phyloP scores from a whole-genome alignment of 2,797 vertebrate genomes.

The Enteromius treurensis region DNA sequence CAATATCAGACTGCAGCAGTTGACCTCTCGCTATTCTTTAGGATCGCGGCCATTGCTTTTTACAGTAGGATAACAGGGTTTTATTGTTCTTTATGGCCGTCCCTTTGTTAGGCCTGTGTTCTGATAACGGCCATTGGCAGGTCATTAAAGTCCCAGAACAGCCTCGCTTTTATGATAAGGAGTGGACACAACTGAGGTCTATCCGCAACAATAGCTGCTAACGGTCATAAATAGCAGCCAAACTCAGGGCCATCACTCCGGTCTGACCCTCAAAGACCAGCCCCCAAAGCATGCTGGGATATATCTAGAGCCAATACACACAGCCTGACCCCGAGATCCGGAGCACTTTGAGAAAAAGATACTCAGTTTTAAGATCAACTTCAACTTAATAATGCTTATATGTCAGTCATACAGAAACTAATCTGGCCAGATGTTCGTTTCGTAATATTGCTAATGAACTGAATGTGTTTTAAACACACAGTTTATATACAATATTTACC shows the following conservation, averaged over 20 bases:
- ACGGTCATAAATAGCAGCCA: conserved; percentile 66
- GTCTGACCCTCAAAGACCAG: conserved; percentile 69
- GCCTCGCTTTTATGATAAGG: conserved; percentile 76
- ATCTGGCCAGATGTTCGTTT: neutral
- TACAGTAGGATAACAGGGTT: conserved; percentile 80
- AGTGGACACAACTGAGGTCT: conserved; percentile 73
- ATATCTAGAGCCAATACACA: conserved; percentile 20
- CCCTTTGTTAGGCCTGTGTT: conserved; percentile 78
- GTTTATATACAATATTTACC: neutral
- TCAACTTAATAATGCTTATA: neutral
- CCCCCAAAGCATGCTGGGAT: conserved; percentile 43
- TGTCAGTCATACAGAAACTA: neutral
- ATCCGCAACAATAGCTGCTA: conserved; percentile 71
- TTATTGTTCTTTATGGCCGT: conserved; percentile 79
- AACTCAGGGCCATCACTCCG: conserved; percentile 43
- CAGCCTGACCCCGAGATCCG: neutral
- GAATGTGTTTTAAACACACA: neutral
- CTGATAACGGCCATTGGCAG: conserved; percentile 77
- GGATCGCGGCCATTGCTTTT: conserved; percentile 76
- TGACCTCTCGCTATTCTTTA: conserved; percentile 77
- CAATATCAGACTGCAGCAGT: conserved; percentile 79
- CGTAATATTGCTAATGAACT: neutral
- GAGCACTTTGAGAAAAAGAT: too few species aligned
- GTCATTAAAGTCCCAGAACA: conserved; percentile 78
- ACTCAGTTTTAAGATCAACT: neutral